Evolutionary conservation across 1,140 invertebrate species (phyloP).

Genomic region (Venturia canescens): DNA sequence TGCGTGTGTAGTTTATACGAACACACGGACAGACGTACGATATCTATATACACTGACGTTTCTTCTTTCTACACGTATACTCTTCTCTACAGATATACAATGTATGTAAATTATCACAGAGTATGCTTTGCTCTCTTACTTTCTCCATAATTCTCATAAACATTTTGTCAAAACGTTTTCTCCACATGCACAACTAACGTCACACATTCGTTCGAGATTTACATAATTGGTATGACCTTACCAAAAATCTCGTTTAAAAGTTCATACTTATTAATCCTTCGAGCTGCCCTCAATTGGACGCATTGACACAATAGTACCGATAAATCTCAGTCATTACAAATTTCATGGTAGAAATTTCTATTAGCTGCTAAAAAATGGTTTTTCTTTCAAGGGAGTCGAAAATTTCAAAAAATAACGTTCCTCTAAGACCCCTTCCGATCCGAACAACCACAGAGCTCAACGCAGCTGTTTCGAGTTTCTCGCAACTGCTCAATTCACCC

Average conservation of each 20-base stretch:
- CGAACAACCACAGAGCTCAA: too few relatives aligned
- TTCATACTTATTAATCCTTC: not conserved
- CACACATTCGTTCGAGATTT: slow-evolving; percentile 5
- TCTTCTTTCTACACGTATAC: slow-evolving; percentile 29
- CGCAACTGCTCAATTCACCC: too few relatives aligned
- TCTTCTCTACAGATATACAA: slow-evolving; percentile 36
- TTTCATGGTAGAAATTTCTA: not conserved
- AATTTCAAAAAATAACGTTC: too few relatives aligned
- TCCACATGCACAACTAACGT: not conserved
- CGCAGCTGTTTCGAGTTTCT: too few relatives aligned
- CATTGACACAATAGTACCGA: slow-evolving; percentile 9
- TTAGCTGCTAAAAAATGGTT: not conserved
- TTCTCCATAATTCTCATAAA: not conserved
- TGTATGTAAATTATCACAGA: slow-evolving; percentile 58
- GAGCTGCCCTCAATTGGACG: slow-evolving; percentile 2
- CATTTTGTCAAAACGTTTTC: not conserved
- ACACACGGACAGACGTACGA: slow-evolving; percentile 18
- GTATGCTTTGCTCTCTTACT: slow-evolving; percentile 53
- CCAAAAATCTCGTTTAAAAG: not conserved
- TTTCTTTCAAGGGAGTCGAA: not conserved
- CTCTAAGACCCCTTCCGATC: too few relatives aligned
- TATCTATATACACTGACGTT: slow-evolving; percentile 37
- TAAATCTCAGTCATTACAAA: not conserved
- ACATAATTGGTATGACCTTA: too few relatives aligned
- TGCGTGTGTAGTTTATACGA: slow-evolving; percentile 36